A percentile compares a stretch with the other conserved stretches of the same genome.
These are phyloP conservation scores for Eulemur rufifrons DNA, from an alignment of 2,113 vertebrate genomes.

Conservation along the genomic window DNA sequence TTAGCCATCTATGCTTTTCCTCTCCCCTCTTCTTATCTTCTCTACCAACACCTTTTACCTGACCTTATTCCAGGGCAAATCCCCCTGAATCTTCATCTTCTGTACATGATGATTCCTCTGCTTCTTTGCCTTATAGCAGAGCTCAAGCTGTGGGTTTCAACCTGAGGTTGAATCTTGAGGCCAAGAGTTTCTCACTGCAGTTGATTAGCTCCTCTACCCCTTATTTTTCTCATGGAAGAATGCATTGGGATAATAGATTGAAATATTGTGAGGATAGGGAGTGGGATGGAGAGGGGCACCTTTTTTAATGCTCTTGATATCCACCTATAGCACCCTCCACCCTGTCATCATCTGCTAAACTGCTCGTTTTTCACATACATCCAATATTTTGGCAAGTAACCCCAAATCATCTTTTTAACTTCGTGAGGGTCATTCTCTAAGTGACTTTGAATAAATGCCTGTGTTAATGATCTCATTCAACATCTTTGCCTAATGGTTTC, in stretches of 20 bases:
- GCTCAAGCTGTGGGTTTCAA: not conserved
- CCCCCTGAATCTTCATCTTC: not conserved
- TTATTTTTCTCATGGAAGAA: not conserved
- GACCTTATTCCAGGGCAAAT: not conserved
- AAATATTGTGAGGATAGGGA: not conserved
- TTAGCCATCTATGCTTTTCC: not conserved
- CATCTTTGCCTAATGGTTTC: not conserved
- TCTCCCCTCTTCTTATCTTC: not conserved
- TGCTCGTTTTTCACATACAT: not conserved
- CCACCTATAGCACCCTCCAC: not conserved
- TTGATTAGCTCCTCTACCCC: not conserved
- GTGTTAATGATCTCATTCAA: not conserved
- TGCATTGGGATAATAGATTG: not conserved
- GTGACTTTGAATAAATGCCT: not conserved
- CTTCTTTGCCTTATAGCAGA: not conserved
- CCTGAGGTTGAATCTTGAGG: not conserved
- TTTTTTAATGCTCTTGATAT: not conserved
- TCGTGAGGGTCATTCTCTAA: not conserved
- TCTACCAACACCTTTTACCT: not conserved
- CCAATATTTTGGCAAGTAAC: not conserved
- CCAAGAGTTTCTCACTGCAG: not conserved
- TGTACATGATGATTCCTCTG: not conserved
- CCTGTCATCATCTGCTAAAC: not conserved
- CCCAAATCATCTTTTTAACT: not conserved
- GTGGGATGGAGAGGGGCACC: not conserved